Conservation (phyloP, 2,113 vertebrate genomes). For the Tichodroma muraria region DNA sequence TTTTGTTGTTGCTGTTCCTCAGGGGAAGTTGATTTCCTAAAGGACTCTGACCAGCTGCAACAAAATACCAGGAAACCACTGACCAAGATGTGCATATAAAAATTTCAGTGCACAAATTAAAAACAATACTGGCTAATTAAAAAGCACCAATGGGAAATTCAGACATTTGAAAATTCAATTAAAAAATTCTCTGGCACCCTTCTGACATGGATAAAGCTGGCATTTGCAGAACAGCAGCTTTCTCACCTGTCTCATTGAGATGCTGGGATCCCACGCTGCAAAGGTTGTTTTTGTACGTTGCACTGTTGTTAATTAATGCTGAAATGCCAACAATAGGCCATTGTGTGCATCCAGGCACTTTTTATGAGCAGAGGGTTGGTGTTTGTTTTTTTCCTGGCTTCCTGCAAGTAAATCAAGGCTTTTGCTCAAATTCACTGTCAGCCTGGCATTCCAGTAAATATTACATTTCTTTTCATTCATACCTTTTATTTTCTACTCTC, state of each 20-base stretch:
- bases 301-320: slow-evolving; percentile 16
- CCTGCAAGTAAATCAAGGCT: neutral
- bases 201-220: slow-evolving; percentile 42
- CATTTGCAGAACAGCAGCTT: slow-evolving; percentile 47
- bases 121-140: slow-evolving; percentile 60
- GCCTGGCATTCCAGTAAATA: neutral
- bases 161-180: slow-evolving; percentile 58
- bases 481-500: neutral
- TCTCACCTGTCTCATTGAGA: slow-evolving; percentile 51
- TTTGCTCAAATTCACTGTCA: neutral
- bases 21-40: slow-evolving; percentile 57
- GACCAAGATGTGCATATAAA: slow-evolving; percentile 47
- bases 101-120: slow-evolving; percentile 37
- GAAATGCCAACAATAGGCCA: slow-evolving; percentile 42
- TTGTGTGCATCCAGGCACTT: slow-evolving; percentile 33
- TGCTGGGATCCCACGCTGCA: neutral
- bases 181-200: slow-evolving; percentile 41
- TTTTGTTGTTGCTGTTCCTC: slow-evolving; percentile 1
- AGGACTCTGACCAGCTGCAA: slow-evolving; percentile 51
- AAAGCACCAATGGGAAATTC: slow-evolving; percentile 52
- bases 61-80: slow-evolving; percentile 64
- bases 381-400: neutral
- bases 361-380: neutral
- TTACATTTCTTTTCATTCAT: neutral
- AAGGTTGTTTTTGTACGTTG: slow-evolving; percentile 19